A percentile compares a stretch with the other conserved stretches of the same genome.
These are phyloP conservation scores for Eledona agricola DNA, from an alignment of 2,888 invertebrate genomes.

Conservation along the genomic window DNA sequence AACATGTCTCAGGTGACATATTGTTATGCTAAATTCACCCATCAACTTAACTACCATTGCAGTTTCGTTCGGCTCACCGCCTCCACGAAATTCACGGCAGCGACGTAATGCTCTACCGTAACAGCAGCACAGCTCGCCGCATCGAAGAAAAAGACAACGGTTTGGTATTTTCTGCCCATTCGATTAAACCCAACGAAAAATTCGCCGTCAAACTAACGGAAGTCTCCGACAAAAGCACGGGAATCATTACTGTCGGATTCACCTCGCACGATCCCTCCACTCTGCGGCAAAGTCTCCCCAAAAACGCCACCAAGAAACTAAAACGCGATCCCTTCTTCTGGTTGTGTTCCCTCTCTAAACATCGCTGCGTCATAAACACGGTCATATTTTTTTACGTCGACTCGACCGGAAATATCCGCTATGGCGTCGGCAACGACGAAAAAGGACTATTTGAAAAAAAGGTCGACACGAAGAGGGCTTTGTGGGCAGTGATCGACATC, in stretches of 20 bases:
- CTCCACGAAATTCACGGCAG: conserved; percentile 13
- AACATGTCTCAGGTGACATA: conserved; percentile 2
- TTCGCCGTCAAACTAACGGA: conserved; percentile 2
- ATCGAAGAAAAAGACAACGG: not conserved
- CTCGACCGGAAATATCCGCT: conserved; percentile 1
- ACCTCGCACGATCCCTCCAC: conserved; percentile 8
- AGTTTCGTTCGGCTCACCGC: too few relatives aligned
- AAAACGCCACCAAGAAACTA: too few relatives aligned
- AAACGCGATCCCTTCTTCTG: conserved; percentile 6
- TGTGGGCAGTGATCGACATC: conserved; percentile 7
- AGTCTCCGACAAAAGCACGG: not conserved
- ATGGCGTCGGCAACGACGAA: conserved; percentile 1
- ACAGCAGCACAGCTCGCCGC: conserved; percentile 1
- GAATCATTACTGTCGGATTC: conserved; percentile 7
- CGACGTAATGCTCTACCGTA: conserved; percentile 1
- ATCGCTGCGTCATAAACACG: not conserved
- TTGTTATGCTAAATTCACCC: too few relatives aligned
- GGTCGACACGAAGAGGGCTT: not conserved
- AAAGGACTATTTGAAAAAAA: not conserved
- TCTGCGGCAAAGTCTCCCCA: not conserved
- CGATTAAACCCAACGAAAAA: conserved; percentile 1
- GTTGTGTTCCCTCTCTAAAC: conserved; percentile 1
- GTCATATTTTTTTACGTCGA: conserved; percentile 1
- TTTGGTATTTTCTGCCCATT: not conserved
- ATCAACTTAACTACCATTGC: too few relatives aligned